Conservation (phyloP, 2,113 vertebrate species). For the Aramus guarauna region DNA sequence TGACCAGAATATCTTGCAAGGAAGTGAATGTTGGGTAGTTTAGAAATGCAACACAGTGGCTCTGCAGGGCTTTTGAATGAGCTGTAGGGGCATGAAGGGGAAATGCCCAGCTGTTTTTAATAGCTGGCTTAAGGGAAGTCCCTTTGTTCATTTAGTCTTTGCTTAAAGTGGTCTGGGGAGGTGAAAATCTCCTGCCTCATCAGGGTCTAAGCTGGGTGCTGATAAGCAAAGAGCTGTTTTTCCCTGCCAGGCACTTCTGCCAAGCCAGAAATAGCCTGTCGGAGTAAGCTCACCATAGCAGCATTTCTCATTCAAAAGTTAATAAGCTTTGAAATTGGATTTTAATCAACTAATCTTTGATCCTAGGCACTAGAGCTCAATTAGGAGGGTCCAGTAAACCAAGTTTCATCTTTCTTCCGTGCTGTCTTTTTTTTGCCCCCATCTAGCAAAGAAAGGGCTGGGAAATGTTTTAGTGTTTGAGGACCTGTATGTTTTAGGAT, state of each 20-base stretch:
- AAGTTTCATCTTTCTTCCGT: neutral
- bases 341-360: constrained; percentile 69
- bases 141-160: neutral
- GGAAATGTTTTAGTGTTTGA: neutral
- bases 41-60: neutral
- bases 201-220: constrained; percentile 2
- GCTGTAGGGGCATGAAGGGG: neutral
- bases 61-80: neutral
- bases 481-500: neutral
- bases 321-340: constrained; percentile 72
- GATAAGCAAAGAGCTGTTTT: constrained; percentile 14
- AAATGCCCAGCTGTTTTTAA: neutral
- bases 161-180: neutral
- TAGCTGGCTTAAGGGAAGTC: neutral
- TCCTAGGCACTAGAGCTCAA: constrained; percentile 15
- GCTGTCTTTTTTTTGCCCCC: neutral
- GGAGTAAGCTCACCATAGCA: constrained; percentile 24
- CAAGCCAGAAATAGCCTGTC: constrained; percentile 51
- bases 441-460: neutral
- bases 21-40: neutral
- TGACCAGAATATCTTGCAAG: neutral
- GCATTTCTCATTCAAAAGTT: constrained; percentile 68
- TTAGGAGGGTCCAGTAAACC: constrained; percentile 52
- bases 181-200: neutral
- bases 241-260: neutral